Evolutionary conservation across 2,797 vertebrate genomes (phyloP).

Genomic region (Falco biarmicus): DNA sequence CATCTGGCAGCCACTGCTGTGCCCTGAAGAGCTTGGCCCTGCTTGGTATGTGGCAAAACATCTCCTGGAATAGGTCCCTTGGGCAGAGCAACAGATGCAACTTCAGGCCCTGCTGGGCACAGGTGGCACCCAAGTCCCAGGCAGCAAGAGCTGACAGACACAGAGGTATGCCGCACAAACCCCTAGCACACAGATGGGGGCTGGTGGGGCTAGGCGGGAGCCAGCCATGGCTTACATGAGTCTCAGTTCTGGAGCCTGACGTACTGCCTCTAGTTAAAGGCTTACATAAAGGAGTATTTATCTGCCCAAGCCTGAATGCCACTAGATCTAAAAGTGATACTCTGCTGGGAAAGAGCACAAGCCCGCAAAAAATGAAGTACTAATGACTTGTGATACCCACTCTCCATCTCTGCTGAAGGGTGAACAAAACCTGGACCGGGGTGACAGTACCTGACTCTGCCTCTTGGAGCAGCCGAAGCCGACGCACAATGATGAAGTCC

Average conservation of each 20-base stretch:
- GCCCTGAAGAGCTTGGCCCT: background rate
- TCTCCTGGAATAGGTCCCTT: background rate
- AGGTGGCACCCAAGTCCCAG: background rate
- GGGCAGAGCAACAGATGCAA: background rate
- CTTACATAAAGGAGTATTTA: background rate
- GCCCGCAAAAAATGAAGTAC: background rate
- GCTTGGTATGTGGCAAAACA: background rate
- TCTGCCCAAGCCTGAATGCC: background rate
- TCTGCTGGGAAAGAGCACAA: background rate
- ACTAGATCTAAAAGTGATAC: background rate
- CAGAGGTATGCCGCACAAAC: background rate
- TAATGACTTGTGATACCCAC: rapidly evolving
- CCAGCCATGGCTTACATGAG: rapidly evolving
- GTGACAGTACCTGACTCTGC: conserved; percentile 64
- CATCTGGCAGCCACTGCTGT: background rate
- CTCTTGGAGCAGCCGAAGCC: conserved; percentile 78
- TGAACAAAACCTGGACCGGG: rapidly evolving
- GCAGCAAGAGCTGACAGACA: background rate
- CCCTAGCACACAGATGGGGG: rapidly evolving
- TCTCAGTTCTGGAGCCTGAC: background rate
- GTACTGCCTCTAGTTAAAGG: background rate
- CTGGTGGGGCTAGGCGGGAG: rapidly evolving
- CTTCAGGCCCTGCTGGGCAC: background rate
- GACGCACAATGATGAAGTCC: conserved; percentile 82
- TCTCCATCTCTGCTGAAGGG: background rate